A percentile compares a stretch with the other conserved stretches of the same genome.
phyloP scores from a whole-genome alignment of 1,140 invertebrate species.

The Drosophila virilis region DNA sequence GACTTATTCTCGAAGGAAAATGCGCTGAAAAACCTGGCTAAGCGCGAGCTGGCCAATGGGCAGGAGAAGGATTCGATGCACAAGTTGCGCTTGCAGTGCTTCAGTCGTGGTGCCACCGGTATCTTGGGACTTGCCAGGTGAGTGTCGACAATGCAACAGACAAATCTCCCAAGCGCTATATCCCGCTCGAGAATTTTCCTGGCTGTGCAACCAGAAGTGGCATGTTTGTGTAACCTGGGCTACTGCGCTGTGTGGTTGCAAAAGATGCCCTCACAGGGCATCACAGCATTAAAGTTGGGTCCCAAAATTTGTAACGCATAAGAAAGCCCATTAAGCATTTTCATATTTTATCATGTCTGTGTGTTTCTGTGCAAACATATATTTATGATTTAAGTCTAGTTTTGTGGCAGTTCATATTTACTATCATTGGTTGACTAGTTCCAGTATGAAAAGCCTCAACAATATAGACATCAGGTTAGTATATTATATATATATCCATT shows the following conservation, averaged over 20 bases:
- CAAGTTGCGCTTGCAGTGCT: conserved; percentile 92
- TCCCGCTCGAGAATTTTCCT: not conserved
- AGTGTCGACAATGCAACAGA: conserved; percentile 26
- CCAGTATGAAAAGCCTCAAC: no score
- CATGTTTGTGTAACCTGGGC: conserved; percentile 19
- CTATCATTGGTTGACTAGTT: no score
- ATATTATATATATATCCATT: no score
- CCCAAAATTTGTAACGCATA: no score
- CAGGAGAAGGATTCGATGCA: conserved; percentile 91
- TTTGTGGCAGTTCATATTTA: no score
- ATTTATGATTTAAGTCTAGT: no score
- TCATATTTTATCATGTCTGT: no score
- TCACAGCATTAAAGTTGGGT: no score
- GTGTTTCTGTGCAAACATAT: no score
- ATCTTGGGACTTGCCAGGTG: conserved; percentile 93
- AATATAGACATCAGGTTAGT: no score
- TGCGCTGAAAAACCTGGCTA: conserved; percentile 91
- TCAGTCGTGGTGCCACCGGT: conserved; percentile 93
- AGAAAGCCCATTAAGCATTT: no score
- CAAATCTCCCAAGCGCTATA: not conserved
- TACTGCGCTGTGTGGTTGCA: not conserved
- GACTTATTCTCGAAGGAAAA: conserved; percentile 90
- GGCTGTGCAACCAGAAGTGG: conserved; percentile 13
- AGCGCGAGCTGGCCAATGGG: conserved; percentile 86
- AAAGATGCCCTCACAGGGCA: not conserved